Percentiles rank a stretch among this genome's conserved stretches.
phyloP scores from a whole-genome alignment of 2,797 vertebrate genomes.

The Enteromius treurensis region DNA sequence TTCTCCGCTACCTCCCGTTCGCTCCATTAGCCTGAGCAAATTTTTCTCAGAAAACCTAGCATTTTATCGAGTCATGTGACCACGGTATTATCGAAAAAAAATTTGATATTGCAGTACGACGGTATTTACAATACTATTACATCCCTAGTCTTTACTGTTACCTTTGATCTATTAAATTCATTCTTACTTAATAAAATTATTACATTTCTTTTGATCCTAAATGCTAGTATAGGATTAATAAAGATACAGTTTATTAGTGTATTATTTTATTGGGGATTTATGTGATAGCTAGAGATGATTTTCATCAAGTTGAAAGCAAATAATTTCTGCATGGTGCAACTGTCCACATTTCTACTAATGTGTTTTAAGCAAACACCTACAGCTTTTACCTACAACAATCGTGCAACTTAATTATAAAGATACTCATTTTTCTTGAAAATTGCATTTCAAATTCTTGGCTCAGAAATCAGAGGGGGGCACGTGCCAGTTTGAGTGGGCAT shows the following conservation, averaged over 20 bases:
- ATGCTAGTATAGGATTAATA: not conserved
- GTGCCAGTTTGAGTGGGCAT: conserved; percentile 24
- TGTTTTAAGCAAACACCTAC: not conserved
- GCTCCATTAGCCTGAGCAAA: no score
- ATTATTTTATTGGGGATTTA: not conserved
- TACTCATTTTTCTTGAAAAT: conserved; percentile 23
- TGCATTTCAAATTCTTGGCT: not conserved
- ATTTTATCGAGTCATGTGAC: no score
- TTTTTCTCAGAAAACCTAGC: no score
- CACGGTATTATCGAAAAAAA: no score
- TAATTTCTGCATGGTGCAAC: not conserved
- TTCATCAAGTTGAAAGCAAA: not conserved
- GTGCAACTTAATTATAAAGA: conserved; percentile 7
- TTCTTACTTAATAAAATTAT: not conserved
- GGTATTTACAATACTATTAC: no score
- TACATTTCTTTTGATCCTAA: not conserved
- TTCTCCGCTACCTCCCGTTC: no score
- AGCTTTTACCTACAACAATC: not conserved
- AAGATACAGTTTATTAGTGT: not conserved
- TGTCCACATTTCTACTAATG: not conserved
- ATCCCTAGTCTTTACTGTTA: no score
- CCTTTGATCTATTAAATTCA: not conserved
- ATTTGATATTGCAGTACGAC: no score
- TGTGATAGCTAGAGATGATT: not conserved
- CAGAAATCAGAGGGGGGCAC: not conserved